Percentiles rank a stretch among this genome's conserved stretches.
phyloP scores from a whole-genome alignment of 1,140 invertebrate species.

The Homalodisca vitripennis region DNA sequence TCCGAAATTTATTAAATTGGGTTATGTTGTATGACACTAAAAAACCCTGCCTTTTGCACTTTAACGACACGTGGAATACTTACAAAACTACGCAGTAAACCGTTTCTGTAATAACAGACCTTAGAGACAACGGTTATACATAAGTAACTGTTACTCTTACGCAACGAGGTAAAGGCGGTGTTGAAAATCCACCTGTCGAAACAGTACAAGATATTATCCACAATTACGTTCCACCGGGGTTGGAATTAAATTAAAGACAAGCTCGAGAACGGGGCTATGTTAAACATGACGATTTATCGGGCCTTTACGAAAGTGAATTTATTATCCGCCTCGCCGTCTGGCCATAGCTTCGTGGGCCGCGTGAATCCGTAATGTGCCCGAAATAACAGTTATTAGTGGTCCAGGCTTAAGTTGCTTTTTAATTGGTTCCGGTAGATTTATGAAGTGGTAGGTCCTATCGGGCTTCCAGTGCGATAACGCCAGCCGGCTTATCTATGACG shows the following conservation, averaged over 20 bases:
- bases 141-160: too few species aligned
- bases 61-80: too few species aligned
- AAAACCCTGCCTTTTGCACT: too few species aligned
- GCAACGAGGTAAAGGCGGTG: neutral
- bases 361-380: constrained; percentile 12
- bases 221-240: neutral
- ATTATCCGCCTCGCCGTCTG: too few species aligned
- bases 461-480: neutral
- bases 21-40: too few species aligned
- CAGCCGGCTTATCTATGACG: too few species aligned
- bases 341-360: neutral
- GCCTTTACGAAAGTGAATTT: constrained; percentile 2
- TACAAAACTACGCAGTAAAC: too few species aligned
- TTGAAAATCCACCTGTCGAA: neutral
- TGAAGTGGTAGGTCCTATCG: constrained; percentile 14
- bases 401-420: constrained; percentile 13
- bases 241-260: constrained; percentile 15
- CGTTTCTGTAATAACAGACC: too few species aligned
- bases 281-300: neutral
- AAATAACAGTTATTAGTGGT: constrained; percentile 7
- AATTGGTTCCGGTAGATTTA: constrained; percentile 12
- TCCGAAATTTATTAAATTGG: too few species aligned
- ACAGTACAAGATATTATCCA: neutral
- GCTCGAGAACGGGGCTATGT: neutral
- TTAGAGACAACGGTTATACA: too few species aligned